phyloP scores from a whole-genome alignment of 2,888 invertebrate species.

The Pardosa pseudoannulata region DNA sequence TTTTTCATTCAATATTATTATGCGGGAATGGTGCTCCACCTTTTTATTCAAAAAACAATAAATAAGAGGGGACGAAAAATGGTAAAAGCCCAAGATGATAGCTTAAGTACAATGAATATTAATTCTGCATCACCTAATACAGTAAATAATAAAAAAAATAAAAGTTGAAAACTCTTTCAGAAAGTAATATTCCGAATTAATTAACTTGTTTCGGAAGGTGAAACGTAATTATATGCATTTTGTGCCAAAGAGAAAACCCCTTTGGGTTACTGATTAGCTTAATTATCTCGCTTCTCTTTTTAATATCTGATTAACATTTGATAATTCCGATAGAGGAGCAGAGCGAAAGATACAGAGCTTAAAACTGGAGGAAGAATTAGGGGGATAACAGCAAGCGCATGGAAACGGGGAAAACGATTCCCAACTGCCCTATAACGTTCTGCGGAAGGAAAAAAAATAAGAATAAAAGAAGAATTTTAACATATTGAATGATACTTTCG shows the following conservation, averaged over 20 bases:
- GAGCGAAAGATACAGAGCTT: not conserved
- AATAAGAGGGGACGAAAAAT: constrained; percentile 12
- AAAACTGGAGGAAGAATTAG: not conserved
- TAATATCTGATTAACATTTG: constrained; percentile 56
- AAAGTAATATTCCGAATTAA: constrained; percentile 65
- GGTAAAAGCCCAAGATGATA: constrained; percentile 26
- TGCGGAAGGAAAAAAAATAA: not conserved
- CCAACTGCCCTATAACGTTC: not conserved
- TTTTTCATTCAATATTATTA: not conserved
- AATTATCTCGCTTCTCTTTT: constrained; percentile 30
- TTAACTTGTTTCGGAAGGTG: constrained; percentile 51
- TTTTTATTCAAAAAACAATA: constrained; percentile 15
- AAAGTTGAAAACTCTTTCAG: constrained; percentile 28
- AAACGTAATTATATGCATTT: constrained; percentile 59
- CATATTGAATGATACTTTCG: not conserved
- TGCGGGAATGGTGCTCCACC: not conserved
- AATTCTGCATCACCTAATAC: constrained; percentile 40
- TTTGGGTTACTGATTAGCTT: constrained; percentile 57
- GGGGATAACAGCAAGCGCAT: not conserved
- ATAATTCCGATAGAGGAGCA: constrained; percentile 16
- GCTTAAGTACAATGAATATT: constrained; percentile 44
- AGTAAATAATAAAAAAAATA: too few relatives aligned
- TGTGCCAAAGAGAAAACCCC: constrained; percentile 27
- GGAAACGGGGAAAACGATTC: not conserved
- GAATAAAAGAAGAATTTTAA: not conserved